Conservation (phyloP, 1,140 invertebrate species). For the Drepana arcuata region DNA sequence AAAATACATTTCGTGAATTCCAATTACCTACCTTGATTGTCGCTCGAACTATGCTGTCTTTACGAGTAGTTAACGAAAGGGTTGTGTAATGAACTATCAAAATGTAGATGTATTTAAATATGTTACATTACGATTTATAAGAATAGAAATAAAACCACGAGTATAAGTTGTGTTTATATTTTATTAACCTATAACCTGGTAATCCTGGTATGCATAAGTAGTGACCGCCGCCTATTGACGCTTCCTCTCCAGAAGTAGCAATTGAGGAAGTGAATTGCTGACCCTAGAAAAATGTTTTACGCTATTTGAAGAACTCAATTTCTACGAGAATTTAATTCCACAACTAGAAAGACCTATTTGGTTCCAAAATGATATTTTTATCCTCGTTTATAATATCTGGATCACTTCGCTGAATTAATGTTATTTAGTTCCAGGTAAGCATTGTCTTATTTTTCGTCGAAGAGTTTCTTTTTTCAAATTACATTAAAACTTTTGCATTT, state of each 20-base stretch:
- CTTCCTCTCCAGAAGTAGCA: background rate
- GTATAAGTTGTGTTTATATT: constrained; percentile 9
- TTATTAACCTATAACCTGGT: background rate
- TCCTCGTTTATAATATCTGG: no score
- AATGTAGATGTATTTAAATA: constrained; percentile 50
- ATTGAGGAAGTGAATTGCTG: no score
- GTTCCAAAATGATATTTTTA: no score
- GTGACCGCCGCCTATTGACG: no score
- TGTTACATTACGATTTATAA: constrained; percentile 58
- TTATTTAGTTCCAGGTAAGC: background rate
- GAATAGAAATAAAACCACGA: constrained; percentile 47
- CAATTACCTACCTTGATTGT: constrained; percentile 7
- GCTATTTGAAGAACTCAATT: background rate
- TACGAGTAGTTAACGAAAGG: constrained; percentile 44
- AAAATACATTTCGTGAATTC: constrained; percentile 24
- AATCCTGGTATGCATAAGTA: background rate
- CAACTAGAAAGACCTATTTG: no score
- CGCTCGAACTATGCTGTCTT: constrained; percentile 17
- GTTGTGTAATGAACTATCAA: constrained; percentile 66
- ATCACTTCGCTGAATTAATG: no score
- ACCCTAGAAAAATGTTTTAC: no score
- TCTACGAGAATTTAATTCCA: background rate
- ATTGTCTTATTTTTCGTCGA: background rate
- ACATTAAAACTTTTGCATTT: no score
- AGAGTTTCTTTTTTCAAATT: background rate